Evolutionary conservation across 2,113 vertebrate species (phyloP).

Genomic region (Phalacrocorax carbo): DNA sequence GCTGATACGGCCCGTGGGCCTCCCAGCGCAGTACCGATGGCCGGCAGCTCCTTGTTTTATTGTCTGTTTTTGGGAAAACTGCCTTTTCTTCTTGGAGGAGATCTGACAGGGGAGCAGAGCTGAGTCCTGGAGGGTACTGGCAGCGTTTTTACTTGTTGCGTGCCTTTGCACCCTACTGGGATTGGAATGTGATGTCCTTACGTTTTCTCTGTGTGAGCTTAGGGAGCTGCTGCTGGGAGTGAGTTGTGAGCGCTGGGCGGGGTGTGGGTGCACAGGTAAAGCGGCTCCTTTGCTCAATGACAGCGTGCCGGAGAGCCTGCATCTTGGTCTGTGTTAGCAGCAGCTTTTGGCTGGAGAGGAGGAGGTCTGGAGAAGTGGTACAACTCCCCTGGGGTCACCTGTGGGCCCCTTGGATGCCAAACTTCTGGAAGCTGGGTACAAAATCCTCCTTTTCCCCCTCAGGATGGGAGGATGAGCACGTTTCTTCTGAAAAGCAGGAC

Average conservation of each 20-base stretch:
- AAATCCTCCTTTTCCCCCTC: neutral
- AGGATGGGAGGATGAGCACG: neutral
- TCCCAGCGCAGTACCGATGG: fast-evolving
- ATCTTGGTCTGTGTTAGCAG: neutral
- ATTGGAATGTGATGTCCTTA: neutral
- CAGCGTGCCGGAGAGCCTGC: fast-evolving
- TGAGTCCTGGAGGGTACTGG: neutral
- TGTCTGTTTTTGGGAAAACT: neutral
- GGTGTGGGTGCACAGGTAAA: neutral
- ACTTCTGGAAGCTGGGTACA: neutral
- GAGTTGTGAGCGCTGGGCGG: neutral
- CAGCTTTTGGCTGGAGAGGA: neutral
- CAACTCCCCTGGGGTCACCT: neutral
- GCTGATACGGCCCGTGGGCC: fast-evolving
- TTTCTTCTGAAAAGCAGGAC: neutral
- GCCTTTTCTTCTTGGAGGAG: neutral
- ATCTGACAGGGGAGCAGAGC: neutral
- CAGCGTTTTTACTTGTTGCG: neutral
- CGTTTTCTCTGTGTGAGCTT: fast-evolving
- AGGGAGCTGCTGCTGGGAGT: neutral
- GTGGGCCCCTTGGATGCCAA: neutral
- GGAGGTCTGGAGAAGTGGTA: neutral
- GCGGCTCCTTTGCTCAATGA: neutral
- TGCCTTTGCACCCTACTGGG: neutral
- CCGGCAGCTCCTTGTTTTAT: neutral